Base-by-base conservation (phyloP, 64 coral and sea anemone genomes). In the Actinia equina region DNA sequence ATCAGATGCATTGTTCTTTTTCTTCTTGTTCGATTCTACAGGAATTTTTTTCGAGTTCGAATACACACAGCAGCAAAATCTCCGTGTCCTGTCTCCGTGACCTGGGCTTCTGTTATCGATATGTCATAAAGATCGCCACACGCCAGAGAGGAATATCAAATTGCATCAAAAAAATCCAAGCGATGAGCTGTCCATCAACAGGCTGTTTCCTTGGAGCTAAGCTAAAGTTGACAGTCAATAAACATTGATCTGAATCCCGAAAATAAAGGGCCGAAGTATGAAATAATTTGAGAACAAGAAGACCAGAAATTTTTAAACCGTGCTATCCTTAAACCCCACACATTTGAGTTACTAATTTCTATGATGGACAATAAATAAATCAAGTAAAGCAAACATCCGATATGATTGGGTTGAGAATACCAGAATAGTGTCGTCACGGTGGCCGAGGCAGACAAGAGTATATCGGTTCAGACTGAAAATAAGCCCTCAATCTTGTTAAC, bases 351-450 rank as follows among this genome's bases (percentile, higher is more conserved):
- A 74, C 69, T 74, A 74, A 74, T 74, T 74, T 74, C 25, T 27
- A 41, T 74, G 26, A 74, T 42, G 69, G 26, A 41, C 27, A 25
- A 74, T 74, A 74, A 74, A 74, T 74, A 74, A 74, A 74, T 74
- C 42, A 74, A 74, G 26, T 0, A 74, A 74, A 74, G 14, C 13
- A 74, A 74, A 74, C 69, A 74, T 74, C 69, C 69, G 69, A 74
- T 74, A 41, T 74, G 69, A 74, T 74, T 74, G 69, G 69, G 27
- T 18, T 74, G 69, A 74, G n/a, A 74, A 74, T 74, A 41, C 69
- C 69, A 74, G 69, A 74, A 74, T 74, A n/a, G 12, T 74, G 69
- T 74, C 69, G 69, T 74, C 69, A 74, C 13, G 69, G 27, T 74
- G 3, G 26, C 42, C 26, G 3, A 30, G 27, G 27, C 22, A 69